Evolutionary conservation across 2,888 invertebrate genomes (phyloP), one percentile per base, ranked within the genome.

Genomic region (Lasioglossum oenotherae): DNA sequence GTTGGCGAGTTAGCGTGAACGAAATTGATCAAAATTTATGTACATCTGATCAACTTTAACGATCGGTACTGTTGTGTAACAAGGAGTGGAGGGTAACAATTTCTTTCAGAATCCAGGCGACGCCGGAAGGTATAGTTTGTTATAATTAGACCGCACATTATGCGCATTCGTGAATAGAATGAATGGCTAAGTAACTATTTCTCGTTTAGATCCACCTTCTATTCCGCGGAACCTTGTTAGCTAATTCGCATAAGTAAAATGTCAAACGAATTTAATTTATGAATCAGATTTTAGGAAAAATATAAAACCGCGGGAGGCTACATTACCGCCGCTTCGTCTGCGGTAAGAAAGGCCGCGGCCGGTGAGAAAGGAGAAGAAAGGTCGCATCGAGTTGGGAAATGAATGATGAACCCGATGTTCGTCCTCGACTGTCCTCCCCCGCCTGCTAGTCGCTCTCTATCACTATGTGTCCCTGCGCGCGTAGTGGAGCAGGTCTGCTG

Each of bases 401-500:
- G 90, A 91, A 90, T 87, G 92, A 91, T 90, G 92, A 89, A 90
- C 87, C 85, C 87, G 85, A 90, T 89, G 85, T 80, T 75, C 67
- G 74, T 85, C 85, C 78, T 91, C 87, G 69, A 72, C 46, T 86
- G 81, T 85, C 81, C 81, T 90, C 78, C 38, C 38, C 27, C 73
- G 10, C 49, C 73, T 35, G 19, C 57, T 60, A 60, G 31, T 38
- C 60, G 31, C 16, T 64, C 60, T 64, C 60, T 64, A 64, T 64
- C 60, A 31, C 60, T 64, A 64, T 31, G 35, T 46, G 81, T 77
- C 85, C 46, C 74, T 74, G 85, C 57, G 53, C 76, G 78, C 80
- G 91, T 91, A 85, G 91, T 91, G 92, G 92, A 91, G 90, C 92
- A 94, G 94, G 94, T 91, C 91, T 89, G 90, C 91, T 91, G 95